A percentile compares a stretch with the other conserved stretches of the same genome.
phyloP scores from a whole-genome alignment of 2,113 vertebrate genomes.

The Capreolus pygargus region DNA sequence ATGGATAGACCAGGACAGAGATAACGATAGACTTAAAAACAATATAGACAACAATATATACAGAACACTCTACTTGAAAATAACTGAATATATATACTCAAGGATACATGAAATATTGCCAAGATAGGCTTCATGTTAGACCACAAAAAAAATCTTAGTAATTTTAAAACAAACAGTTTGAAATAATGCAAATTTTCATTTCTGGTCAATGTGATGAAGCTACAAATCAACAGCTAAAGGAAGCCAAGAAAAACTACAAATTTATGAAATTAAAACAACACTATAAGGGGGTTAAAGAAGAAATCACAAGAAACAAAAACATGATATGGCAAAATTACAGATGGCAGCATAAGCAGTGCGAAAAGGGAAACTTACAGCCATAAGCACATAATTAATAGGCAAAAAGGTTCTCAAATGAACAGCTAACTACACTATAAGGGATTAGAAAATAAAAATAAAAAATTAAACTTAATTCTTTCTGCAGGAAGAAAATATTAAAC shows the following conservation, averaged over 20 bases:
- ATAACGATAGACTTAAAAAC: background rate
- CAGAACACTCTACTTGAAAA: background rate
- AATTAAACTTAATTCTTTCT: background rate
- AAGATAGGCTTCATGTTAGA: background rate
- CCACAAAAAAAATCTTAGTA: background rate
- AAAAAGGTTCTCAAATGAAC: background rate
- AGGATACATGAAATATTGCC: background rate
- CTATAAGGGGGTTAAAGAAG: background rate
- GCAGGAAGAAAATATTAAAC: background rate
- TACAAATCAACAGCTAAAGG: background rate
- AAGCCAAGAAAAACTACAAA: background rate
- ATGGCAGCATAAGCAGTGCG: background rate
- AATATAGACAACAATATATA: background rate
- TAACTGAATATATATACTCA: background rate
- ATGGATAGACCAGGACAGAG: background rate
- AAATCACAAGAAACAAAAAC: no score
- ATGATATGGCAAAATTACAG: background rate
- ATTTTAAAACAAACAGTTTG: background rate
- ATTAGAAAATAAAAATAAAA: background rate
- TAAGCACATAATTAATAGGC: background rate
- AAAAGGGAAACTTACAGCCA: background rate
- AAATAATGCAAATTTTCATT: background rate
- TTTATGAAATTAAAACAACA: background rate
- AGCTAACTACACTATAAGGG: background rate
- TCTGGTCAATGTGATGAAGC: background rate